A percentile compares a stretch with the other conserved stretches of the same genome.
Conservation (phyloP, 2,888 invertebrate species). For the Rotaria macrura region DNA sequence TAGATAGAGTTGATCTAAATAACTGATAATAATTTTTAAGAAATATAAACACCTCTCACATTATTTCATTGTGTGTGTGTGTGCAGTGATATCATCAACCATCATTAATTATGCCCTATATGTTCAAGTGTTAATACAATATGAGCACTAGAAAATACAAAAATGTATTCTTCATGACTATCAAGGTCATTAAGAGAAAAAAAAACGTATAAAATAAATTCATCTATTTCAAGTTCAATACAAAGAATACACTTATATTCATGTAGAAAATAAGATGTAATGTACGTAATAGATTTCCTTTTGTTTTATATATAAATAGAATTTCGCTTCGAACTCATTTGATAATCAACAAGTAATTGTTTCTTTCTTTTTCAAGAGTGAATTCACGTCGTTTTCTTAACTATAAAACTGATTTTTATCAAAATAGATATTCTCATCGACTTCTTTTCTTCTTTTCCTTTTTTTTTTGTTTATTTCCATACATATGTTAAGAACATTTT, state of each 20-base stretch:
- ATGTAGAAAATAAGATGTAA: no score
- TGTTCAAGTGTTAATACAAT: neutral
- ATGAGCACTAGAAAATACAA: neutral
- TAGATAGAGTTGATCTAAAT: neutral
- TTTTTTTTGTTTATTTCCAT: neutral
- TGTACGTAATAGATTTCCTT: neutral
- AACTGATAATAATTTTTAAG: neutral
- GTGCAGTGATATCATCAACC: neutral
- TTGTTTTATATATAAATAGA: neutral
- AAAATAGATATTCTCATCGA: neutral
- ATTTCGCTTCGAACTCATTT: no score
- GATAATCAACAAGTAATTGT: no score
- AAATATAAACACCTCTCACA: neutral
- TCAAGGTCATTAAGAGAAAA: neutral
- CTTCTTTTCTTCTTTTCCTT: neutral
- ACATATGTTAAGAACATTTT: constrained; percentile 12
- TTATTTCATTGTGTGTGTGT: neutral
- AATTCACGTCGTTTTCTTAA: no score
- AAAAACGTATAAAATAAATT: neutral
- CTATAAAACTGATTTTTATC: neutral
- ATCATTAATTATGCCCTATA: neutral
- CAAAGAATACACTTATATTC: neutral
- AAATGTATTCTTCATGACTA: neutral
- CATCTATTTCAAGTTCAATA: neutral
- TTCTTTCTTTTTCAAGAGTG: no score